Evolutionary conservation across 2,113 vertebrate species (phyloP).

Genomic region (Saccopteryx leptura): DNA sequence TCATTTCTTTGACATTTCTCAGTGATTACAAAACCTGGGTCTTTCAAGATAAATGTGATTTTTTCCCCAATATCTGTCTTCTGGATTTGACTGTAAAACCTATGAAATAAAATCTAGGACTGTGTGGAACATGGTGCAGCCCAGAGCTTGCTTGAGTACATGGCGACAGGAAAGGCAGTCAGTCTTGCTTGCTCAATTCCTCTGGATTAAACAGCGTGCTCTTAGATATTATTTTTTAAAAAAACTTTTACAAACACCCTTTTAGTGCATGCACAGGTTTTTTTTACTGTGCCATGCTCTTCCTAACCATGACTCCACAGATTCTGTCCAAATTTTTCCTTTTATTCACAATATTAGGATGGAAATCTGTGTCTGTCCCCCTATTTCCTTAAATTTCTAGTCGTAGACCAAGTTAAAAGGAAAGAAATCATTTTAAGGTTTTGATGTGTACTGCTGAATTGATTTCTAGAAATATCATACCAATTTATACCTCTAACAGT

Average conservation of each 20-base stretch:
- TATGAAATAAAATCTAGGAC: not conserved
- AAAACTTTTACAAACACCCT: not conserved
- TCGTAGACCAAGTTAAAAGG: not conserved
- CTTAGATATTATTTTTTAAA: not conserved
- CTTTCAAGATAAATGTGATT: not conserved
- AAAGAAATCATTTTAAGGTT: not conserved
- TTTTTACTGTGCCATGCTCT: not conserved
- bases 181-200: not conserved
- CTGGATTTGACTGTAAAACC: not conserved
- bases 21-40: not conserved
- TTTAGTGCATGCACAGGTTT: not conserved
- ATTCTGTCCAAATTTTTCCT: not conserved
- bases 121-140: not conserved
- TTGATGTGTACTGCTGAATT: not conserved
- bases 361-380: not conserved
- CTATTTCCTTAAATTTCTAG: not conserved
- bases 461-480: not conserved
- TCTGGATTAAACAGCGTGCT: not conserved
- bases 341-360: not conserved
- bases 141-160: not conserved
- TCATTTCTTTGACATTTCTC: conserved; percentile 18
- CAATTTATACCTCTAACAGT: not conserved
- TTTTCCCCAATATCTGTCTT: not conserved
- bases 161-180: not conserved
- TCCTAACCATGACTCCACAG: not conserved